Base-by-base conservation (phyloP, 2,888 invertebrate species). In the Sminthurinus aureus region DNA sequence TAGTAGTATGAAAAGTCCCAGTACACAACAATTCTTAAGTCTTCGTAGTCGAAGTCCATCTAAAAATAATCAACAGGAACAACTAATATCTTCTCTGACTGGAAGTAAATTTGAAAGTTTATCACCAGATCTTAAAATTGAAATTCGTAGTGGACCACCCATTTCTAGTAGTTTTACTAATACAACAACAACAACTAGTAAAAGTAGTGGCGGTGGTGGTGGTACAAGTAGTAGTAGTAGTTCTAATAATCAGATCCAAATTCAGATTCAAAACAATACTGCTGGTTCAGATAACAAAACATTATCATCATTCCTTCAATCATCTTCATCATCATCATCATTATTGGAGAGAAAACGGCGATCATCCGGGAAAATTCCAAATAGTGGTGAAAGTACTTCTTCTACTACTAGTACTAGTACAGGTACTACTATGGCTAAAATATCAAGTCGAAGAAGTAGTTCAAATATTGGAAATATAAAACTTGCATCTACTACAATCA, bases 41-140 rank as follows among this genome's bases (percentile, higher is more conserved):
- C 38, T 38, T 38, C 18, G 26, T 18, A 24, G 38, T 18, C 74
- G 26, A 74, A 15, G 15, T 64, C 50, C 71, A 79, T 85, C 79
- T 85, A 84, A 75, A 50, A 73, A 26, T 52, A 24, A 58, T 0
- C 64, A 58, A 4, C 22, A 78, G 15, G 24, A 18, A n/a, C 15
- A 51, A 38, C 80, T n/a, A 73, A 76, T 79, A 84, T 24, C 26
- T 74, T 24, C 74, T 18, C 3, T n/a, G 13, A 13, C 74, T 24
- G 26, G 12, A 18, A 74, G 6, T 74, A 24, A 51, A 51, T 82
- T 75, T 66, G 76, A 82, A 66, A 82, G 76, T 76, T 26, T 82
- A 38, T 50, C 74, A 22, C 22, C 82, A 13, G 82, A 82, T 64
- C 64, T 82, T 13, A 82, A 82, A 66, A 82, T 82, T 82, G 82